A percentile compares a stretch with the other conserved stretches of the same genome.
These are phyloP conservation scores for Phenganax subtilis DNA, from an alignment of 92 coral and sea anemone species.

Conservation along the genomic window DNA sequence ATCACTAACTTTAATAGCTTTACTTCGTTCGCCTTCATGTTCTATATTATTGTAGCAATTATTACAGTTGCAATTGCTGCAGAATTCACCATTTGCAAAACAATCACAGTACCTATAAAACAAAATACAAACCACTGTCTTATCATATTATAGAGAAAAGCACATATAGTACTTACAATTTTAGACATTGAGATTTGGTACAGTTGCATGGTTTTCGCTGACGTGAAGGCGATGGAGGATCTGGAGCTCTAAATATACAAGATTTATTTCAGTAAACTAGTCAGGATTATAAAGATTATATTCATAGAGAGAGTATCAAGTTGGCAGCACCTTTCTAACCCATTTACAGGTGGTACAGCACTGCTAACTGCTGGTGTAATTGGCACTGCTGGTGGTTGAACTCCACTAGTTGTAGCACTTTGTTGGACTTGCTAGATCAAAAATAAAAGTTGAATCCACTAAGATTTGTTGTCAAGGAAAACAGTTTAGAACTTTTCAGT, in stretches of 20 bases:
- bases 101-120: constrained; percentile 86
- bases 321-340: constrained; percentile 8
- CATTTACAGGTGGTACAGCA: constrained; percentile 25
- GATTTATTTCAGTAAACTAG: neutral
- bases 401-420: constrained; percentile 10
- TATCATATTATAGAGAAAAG: neutral
- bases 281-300: neutral
- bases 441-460: neutral
- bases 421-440: constrained; percentile 25
- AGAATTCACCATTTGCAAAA: constrained; percentile 99
- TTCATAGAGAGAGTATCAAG: no score
- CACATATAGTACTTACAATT: constrained; percentile 67
- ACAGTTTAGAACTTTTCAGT: neutral
- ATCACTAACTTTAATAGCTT: constrained; percentile 78
- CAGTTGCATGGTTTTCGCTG: constrained; percentile 99
- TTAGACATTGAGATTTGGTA: constrained; percentile 95
- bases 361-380: constrained; percentile 23
- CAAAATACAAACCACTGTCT: neutral
- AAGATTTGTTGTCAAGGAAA: neutral
- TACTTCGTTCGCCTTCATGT: constrained; percentile 91
- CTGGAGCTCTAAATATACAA: constrained; percentile 41
- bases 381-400: constrained; percentile 14
- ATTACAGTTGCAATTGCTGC: constrained; percentile 94
- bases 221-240: constrained; percentile 80
- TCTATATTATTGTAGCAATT: constrained; percentile 94